Evolutionary conservation across 2,113 vertebrate species (phyloP).

Genomic region (human (Homo sapiens)): GRCh38 chr15:82639501-82640000

Average conservation of each 20-base stretch:
- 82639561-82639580: neutral
- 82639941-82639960: neutral
- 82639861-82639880: no score
- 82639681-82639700: neutral
- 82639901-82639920: neutral
- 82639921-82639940: neutral
- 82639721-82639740: neutral
- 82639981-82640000: neutral
- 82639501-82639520: neutral
- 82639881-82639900: neutral
- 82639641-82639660: neutral
- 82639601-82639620: neutral
- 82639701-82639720: neutral
- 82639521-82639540: neutral
- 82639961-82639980: neutral
- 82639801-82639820: neutral
- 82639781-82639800: neutral
- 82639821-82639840: neutral
- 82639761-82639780: neutral
- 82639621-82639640: neutral
- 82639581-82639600: neutral
- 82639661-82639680: neutral
- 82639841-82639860: neutral
- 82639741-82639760: neutral
- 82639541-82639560: neutral